Evolutionary conservation across 1,140 invertebrate genomes (phyloP).

Genomic region (Drosophila miranda): DNA sequence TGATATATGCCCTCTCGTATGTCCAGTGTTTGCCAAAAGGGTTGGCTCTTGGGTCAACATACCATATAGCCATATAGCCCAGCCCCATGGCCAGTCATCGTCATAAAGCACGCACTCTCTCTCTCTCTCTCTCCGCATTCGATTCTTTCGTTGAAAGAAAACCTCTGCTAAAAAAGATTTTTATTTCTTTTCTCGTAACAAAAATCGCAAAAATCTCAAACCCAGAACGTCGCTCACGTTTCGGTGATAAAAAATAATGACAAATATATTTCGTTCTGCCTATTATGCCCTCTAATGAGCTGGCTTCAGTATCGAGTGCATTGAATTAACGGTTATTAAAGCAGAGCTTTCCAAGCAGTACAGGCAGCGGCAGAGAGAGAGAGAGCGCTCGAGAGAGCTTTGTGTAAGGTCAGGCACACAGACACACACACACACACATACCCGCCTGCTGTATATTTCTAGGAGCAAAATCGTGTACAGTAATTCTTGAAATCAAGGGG

Average conservation of each 20-base stretch:
- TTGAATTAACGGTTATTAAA: too few relatives aligned
- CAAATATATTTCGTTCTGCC: background rate
- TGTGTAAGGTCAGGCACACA: too few relatives aligned
- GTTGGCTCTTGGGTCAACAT: conserved; percentile 47
- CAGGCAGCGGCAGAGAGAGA: too few relatives aligned
- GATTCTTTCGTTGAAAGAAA: conserved; percentile 6
- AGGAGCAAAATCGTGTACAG: too few relatives aligned
- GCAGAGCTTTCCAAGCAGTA: too few relatives aligned
- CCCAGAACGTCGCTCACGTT: conserved; percentile 53
- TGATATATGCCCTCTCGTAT: conserved; percentile 21
- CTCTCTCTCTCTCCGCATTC: conserved; percentile 1
- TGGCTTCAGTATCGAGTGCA: too few relatives aligned
- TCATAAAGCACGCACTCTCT: conserved; percentile 29
- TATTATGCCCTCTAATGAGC: too few relatives aligned
- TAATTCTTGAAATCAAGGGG: too few relatives aligned
- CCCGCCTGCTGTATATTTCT: too few relatives aligned
- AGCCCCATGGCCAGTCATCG: conserved; percentile 20
- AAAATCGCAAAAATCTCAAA: conserved; percentile 36
- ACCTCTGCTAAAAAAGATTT: conserved; percentile 20
- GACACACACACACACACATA: too few relatives aligned
- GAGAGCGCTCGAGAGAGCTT: too few relatives aligned
- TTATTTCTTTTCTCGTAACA: conserved; percentile 34
- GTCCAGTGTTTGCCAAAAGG: conserved; percentile 46
- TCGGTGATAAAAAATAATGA: conserved; percentile 46
- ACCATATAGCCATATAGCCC: background rate